A percentile compares a stretch with the other conserved stretches of the same genome.
phyloP scores from a whole-genome alignment of 2,797 vertebrate genomes.

The Staurois parvus region DNA sequence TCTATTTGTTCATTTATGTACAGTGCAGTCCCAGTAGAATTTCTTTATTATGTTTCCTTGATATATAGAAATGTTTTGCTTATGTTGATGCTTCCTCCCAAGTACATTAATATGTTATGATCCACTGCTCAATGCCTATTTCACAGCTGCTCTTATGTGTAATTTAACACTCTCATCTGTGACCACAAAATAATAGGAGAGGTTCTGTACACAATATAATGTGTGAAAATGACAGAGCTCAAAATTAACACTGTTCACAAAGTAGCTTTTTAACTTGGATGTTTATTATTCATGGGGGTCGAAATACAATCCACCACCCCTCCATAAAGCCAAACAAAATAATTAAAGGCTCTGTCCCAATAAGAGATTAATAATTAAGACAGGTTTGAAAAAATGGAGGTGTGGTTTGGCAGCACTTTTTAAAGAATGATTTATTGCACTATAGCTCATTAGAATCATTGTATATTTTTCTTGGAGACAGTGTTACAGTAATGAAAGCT shows the following conservation, averaged over 20 bases:
- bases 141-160: conserved; percentile 52
- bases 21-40: not conserved
- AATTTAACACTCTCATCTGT: conserved; percentile 55
- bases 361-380: conserved; percentile 54
- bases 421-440: conserved; percentile 46
- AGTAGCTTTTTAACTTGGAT: conserved; percentile 36
- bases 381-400: conserved; percentile 22
- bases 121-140: conserved; percentile 29
- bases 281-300: conserved; percentile 50
- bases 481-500: not conserved
- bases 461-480: conserved; percentile 11
- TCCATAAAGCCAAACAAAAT: conserved; percentile 24
- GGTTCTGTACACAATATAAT: conserved; percentile 38
- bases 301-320: conserved; percentile 47
- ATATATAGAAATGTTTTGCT: conserved; percentile 9
- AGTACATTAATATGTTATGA: conserved; percentile 53
- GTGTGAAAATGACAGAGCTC: conserved; percentile 54
- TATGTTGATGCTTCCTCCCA: conserved; percentile 10
- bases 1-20: not conserved
- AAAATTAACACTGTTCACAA: conserved; percentile 56
- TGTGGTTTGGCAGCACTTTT: conserved; percentile 17
- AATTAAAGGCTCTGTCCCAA: conserved; percentile 47
- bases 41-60: conserved; percentile 13
- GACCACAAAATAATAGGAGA: conserved; percentile 47
- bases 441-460: conserved; percentile 21